Percentiles rank a stretch among this genome's conserved stretches.
Evolutionary conservation across 2,888 invertebrate species (phyloP).

Genomic region (Xestia xanthographa): DNA sequence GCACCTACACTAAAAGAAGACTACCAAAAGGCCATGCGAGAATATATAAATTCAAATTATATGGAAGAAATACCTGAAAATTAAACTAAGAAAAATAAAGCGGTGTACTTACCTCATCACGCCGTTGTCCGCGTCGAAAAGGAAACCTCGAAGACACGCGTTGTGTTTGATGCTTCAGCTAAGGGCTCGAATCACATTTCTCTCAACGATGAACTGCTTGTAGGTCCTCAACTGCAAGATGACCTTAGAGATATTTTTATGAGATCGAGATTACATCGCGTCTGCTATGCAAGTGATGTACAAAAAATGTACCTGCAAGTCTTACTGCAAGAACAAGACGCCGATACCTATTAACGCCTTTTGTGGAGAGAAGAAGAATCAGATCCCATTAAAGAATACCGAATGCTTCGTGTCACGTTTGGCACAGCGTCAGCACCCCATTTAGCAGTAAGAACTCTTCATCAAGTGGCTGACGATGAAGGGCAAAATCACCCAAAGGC

Average conservation of each 20-base stretch:
- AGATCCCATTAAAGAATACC: too few relatives aligned
- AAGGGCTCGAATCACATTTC: slow-evolving; percentile 39
- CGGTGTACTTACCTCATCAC: too few relatives aligned
- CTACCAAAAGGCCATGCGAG: background rate
- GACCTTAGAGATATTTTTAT: slow-evolving; percentile 65
- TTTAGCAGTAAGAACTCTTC: too few relatives aligned
- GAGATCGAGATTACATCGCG: slow-evolving; percentile 59
- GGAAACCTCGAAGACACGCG: slow-evolving; percentile 55
- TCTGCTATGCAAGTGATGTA: slow-evolving; percentile 65
- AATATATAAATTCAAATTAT: background rate
- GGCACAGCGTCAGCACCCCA: too few relatives aligned
- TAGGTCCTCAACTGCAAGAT: slow-evolving; percentile 59
- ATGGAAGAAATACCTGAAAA: slow-evolving; percentile 12
- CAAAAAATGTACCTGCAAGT: slow-evolving; percentile 64
- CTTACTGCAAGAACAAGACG: too few relatives aligned
- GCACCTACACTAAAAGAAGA: background rate
- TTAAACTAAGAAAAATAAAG: background rate
- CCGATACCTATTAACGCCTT: too few relatives aligned
- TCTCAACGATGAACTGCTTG: slow-evolving; percentile 63
- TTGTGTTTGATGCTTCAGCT: slow-evolving; percentile 24
- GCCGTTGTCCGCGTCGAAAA: background rate
- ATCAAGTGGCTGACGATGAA: too few relatives aligned
- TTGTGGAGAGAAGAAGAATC: too few relatives aligned
- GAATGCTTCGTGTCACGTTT: too few relatives aligned
- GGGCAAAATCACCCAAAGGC: too few relatives aligned